Evolutionary conservation across 2,113 vertebrate species (phyloP).

Genomic region (Ceyx margarethae): DNA sequence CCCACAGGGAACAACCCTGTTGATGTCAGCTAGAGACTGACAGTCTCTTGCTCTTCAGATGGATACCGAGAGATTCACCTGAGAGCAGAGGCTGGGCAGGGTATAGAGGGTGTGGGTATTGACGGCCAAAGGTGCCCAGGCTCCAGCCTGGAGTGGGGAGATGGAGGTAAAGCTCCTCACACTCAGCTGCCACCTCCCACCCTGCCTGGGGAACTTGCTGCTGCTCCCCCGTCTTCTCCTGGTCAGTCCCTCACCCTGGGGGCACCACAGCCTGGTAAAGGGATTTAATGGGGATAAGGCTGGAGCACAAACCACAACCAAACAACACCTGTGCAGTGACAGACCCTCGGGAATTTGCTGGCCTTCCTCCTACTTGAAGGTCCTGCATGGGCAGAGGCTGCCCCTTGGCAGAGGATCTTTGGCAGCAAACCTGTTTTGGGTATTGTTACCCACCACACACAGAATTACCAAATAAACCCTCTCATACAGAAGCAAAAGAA

Average conservation of each 20-base stretch:
- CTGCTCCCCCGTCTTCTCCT: background rate
- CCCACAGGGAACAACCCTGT: rapidly evolving
- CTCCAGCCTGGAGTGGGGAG: background rate
- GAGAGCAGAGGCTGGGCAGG: background rate
- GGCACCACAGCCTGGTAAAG: background rate
- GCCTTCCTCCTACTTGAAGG: background rate
- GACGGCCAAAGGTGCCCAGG: background rate
- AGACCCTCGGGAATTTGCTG: background rate
- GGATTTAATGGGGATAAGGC: background rate
- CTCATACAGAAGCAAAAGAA: background rate
- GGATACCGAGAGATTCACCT: background rate
- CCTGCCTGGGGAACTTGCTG: rapidly evolving
- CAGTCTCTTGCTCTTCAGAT: background rate
- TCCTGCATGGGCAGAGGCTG: rapidly evolving
- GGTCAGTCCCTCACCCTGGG: background rate
- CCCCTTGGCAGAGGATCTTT: rapidly evolving
- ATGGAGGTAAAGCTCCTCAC: background rate
- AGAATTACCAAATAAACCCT: background rate
- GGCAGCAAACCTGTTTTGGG: background rate
- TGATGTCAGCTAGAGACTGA: background rate
- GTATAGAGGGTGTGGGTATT: background rate
- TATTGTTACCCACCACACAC: background rate
- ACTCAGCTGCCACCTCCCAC: background rate
- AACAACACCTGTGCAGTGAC: rapidly evolving
- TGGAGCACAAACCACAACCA: background rate